A percentile compares a stretch with the other conserved stretches of the same genome.
These are phyloP conservation scores for Pseudotriccus pelzelni DNA, from an alignment of 2,797 vertebrate genomes.

Conservation along the genomic window DNA sequence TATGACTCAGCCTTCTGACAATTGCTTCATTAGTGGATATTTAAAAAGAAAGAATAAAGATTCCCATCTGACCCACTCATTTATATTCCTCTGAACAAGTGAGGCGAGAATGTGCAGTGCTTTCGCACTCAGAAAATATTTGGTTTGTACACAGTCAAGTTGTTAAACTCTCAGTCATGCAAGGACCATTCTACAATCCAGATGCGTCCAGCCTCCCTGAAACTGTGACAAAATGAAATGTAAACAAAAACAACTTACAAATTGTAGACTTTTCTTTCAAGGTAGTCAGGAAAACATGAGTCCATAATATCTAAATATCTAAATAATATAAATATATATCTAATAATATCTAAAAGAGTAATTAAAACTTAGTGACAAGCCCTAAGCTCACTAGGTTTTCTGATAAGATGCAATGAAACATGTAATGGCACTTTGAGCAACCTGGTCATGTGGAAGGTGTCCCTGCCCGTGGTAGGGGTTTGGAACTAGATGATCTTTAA, in stretches of 20 bases:
- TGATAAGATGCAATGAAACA: not conserved
- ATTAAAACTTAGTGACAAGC: not conserved
- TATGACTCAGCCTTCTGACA: not conserved
- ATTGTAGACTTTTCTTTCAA: not conserved
- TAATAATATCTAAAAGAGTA: not conserved
- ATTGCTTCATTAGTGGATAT: not conserved
- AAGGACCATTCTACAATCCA: not conserved
- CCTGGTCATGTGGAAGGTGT: not conserved
- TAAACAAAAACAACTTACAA: not conserved
- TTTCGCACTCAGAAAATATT: not conserved
- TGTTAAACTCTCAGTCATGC: not conserved
- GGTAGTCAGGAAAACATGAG: not conserved
- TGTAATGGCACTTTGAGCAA: not conserved
- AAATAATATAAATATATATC: too few relatives aligned
- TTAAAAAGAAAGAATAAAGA: not conserved
- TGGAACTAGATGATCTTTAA: not conserved
- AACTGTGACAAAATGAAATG: not conserved
- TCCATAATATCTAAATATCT: not conserved
- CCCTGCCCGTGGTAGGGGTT: not conserved
- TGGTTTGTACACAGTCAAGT: not conserved
- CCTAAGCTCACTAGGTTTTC: not conserved
- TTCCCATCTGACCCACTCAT: not conserved
- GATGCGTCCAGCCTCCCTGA: rapidly evolving
- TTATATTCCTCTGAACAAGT: not conserved
- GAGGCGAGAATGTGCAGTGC: not conserved